Evolutionary conservation across 2,888 invertebrate species (phyloP).

Genomic region (Synergus gifuensis): DNA sequence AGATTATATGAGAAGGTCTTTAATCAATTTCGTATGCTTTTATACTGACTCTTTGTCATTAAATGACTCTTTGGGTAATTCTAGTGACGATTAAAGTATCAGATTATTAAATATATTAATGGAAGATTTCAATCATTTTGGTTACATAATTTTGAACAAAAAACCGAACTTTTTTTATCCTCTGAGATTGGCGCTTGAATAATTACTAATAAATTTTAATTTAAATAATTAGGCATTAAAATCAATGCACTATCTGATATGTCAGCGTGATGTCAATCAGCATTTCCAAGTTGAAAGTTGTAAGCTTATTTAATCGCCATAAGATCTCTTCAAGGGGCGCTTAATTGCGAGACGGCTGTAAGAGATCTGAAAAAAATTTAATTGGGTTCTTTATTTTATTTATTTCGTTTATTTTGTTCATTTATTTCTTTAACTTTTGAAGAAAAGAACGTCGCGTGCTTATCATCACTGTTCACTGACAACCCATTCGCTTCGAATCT

Average conservation of each 20-base stretch:
- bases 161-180: not conserved
- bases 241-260: not conserved
- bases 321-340: not conserved
- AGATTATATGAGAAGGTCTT: conserved; percentile 1
- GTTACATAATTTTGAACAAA: no score
- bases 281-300: not conserved
- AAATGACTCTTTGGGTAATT: no score
- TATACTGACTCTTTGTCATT: no score
- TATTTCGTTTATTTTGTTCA: not conserved
- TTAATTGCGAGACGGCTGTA: not conserved
- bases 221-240: not conserved
- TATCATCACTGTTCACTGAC: conserved; percentile 10
- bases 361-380: not conserved
- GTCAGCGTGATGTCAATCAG: not conserved
- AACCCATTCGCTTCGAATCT: not conserved
- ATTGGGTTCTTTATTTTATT: not conserved
- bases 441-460: conserved; percentile 12
- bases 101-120: no score
- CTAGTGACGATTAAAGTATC: no score
- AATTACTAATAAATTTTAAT: not conserved
- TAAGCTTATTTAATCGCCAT: not conserved
- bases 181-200: no score
- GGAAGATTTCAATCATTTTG: no score
- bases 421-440: not conserved
- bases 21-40: conserved; percentile 18